Conservation (phyloP, 2,797 vertebrate genomes). For the Liasis olivaceus region DNA sequence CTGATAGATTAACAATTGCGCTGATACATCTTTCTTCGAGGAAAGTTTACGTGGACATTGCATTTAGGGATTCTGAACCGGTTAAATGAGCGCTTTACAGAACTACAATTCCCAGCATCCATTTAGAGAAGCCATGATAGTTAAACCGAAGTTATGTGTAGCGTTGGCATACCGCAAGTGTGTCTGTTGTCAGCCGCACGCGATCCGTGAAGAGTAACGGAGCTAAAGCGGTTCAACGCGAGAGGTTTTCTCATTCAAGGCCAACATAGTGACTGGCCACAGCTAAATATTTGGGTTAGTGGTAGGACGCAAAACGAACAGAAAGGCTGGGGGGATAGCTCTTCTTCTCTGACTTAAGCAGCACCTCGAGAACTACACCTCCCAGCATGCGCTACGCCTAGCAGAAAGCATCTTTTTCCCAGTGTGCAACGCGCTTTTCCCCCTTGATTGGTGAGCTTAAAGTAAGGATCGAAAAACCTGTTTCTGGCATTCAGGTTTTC, state of each 20-base stretch:
- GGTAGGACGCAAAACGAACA: background rate
- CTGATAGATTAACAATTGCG: background rate
- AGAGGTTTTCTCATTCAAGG: background rate
- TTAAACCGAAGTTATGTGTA: background rate
- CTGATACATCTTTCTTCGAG: no score
- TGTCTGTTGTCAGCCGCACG: background rate
- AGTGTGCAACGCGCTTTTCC: background rate
- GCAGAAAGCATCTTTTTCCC: background rate
- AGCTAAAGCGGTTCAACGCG: background rate
- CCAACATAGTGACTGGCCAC: background rate
- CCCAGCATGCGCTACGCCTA: background rate
- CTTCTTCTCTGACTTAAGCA: background rate
- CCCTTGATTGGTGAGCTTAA: accelerated
- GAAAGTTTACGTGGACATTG: background rate
- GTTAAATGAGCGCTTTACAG: background rate
- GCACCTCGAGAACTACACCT: background rate
- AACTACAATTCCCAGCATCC: conserved; percentile 18
- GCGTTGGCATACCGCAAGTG: background rate
- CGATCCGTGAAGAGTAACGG: background rate
- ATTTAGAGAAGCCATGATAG: background rate
- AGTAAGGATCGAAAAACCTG: background rate
- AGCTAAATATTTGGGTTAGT: background rate
- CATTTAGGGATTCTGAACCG: background rate
- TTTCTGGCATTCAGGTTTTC: background rate
- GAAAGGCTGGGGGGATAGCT: background rate